phyloP scores from a whole-genome alignment of 1,140 invertebrate species.

The Drosophila jambulina region DNA sequence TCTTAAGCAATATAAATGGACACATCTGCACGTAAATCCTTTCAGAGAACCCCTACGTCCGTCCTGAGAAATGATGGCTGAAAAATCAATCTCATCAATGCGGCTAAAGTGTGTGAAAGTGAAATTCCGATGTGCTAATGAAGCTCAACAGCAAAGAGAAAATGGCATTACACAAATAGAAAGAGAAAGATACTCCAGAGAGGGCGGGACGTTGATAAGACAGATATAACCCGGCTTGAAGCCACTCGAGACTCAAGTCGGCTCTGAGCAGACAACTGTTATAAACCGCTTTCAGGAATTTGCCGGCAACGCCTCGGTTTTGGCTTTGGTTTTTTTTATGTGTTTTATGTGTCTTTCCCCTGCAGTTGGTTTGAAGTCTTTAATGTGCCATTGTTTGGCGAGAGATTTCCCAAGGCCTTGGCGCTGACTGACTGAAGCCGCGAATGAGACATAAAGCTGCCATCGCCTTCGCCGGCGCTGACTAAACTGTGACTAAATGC shows the following conservation, averaged over 20 bases:
- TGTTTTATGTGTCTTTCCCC: slow-evolving; percentile 12
- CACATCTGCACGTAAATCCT: background rate
- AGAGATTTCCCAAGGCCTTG: slow-evolving; percentile 71
- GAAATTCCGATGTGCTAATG: slow-evolving; percentile 62
- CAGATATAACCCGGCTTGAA: slow-evolving; percentile 27
- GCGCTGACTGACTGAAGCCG: slow-evolving; percentile 34
- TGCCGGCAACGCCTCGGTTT: slow-evolving; percentile 46
- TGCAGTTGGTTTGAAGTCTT: slow-evolving; percentile 32
- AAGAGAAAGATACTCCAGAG: slow-evolving; percentile 41
- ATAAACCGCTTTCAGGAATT: slow-evolving; percentile 60
- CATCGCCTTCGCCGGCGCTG: slow-evolving; percentile 48
- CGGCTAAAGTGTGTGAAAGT: slow-evolving; percentile 68
- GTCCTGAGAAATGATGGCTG: background rate
- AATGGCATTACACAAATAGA: slow-evolving; percentile 58
- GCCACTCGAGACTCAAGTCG: slow-evolving; percentile 37
- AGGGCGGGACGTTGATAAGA: slow-evolving; percentile 54
- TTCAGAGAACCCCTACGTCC: background rate
- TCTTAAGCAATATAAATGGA: background rate
- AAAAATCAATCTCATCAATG: slow-evolving; percentile 46
- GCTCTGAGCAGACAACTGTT: slow-evolving; percentile 56
- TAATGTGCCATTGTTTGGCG: slow-evolving; percentile 68
- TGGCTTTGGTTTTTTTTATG: slow-evolving; percentile 9
- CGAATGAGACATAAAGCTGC: slow-evolving; percentile 55
- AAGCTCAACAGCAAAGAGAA: slow-evolving; percentile 58
- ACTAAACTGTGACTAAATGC: slow-evolving; percentile 73